Evolutionary conservation across 2,888 invertebrate genomes (phyloP).

Genomic region (Ceramica pisi): DNA sequence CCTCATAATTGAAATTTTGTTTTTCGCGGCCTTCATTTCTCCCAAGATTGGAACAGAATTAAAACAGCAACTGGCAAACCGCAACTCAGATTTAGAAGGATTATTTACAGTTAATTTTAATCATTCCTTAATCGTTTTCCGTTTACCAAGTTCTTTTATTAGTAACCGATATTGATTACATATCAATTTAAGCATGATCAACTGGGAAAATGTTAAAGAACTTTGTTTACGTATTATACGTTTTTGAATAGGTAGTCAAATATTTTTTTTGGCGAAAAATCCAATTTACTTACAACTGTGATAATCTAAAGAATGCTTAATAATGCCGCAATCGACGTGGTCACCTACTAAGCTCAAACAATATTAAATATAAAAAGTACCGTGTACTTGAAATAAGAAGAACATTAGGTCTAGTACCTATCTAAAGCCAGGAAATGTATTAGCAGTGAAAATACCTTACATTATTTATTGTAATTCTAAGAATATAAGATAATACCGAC

Average conservation of each 20-base stretch:
- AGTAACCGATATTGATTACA: neutral
- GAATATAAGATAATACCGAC: too few relatives aligned
- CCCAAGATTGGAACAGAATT: slow-evolving; percentile 2
- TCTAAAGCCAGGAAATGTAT: too few relatives aligned
- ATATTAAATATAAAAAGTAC: too few relatives aligned
- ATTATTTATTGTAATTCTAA: too few relatives aligned
- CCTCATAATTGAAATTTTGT: neutral
- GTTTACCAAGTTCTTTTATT: neutral
- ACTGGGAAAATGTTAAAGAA: neutral
- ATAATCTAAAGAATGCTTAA: too few relatives aligned
- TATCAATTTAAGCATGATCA: neutral
- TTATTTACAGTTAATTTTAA: slow-evolving; percentile 9
- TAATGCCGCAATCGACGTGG: too few relatives aligned
- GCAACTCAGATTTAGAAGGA: neutral
- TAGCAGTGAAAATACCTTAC: too few relatives aligned
- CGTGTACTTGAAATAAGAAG: too few relatives aligned
- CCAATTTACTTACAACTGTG: neutral
- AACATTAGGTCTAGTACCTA: too few relatives aligned
- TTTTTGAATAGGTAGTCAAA: neutral
- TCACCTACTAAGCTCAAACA: neutral
- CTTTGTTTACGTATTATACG: neutral
- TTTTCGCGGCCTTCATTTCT: neutral
- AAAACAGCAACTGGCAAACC: neutral
- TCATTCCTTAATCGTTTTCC: neutral
- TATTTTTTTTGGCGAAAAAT: too few relatives aligned